A percentile compares a stretch with the other conserved stretches of the same genome.
Evolutionary conservation across 1,140 invertebrate genomes (phyloP).

Genomic region (Ceratina japonica): DNA sequence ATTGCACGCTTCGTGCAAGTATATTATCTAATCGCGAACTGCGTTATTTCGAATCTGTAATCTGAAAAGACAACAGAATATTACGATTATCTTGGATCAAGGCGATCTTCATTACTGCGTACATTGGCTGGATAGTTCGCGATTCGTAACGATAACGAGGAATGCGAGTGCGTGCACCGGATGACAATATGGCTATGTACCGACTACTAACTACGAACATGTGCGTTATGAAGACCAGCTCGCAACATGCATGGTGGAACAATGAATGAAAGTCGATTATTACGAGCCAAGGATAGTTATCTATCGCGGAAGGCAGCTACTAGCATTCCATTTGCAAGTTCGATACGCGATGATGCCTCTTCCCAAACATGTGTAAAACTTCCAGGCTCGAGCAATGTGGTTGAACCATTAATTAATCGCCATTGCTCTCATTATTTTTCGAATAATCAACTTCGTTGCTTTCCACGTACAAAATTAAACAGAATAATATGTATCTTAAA

Average conservation of each 20-base stretch:
- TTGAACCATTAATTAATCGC: not conserved
- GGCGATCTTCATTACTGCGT: not conserved
- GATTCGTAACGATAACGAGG: constrained; percentile 25
- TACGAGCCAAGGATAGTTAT: constrained; percentile 41
- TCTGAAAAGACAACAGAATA: not conserved
- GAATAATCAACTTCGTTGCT: too few species aligned
- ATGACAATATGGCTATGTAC: constrained; percentile 15
- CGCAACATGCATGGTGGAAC: constrained; percentile 51
- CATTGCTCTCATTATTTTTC: not conserved
- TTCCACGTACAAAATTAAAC: too few species aligned
- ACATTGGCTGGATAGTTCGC: not conserved
- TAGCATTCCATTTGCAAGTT: constrained; percentile 1
- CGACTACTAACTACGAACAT: not conserved
- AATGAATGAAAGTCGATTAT: constrained; percentile 60
- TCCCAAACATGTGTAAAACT: not conserved
- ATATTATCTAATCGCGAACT: not conserved
- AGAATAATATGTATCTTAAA: too few species aligned
- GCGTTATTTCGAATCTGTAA: not conserved
- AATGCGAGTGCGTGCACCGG: constrained; percentile 26
- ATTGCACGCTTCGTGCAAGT: not conserved
- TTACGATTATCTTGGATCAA: constrained; percentile 4
- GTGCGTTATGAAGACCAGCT: constrained; percentile 25
- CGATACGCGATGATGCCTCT: constrained; percentile 1
- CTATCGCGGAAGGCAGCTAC: constrained; percentile 27
- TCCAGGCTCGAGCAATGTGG: not conserved